Evolutionary conservation across 2,113 vertebrate species (phyloP).

Genomic region (Trogon surrucura): DNA sequence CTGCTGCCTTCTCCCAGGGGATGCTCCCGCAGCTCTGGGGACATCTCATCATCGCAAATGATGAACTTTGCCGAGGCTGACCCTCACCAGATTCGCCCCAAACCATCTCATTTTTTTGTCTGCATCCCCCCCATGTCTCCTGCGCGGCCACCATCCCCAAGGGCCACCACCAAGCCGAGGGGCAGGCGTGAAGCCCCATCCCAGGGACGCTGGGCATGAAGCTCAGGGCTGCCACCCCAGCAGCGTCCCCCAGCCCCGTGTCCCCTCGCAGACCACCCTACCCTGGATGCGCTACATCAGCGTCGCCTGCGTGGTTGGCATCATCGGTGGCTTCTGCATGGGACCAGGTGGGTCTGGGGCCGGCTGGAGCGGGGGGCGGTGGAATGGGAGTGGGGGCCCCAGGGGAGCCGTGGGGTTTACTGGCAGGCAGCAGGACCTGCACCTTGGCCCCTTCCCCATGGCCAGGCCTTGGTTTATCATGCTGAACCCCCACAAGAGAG

Average conservation of each 20-base stretch:
- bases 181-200: not conserved
- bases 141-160: not conserved
- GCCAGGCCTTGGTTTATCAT: not conserved
- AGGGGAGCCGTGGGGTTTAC: fast-evolving
- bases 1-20: not conserved
- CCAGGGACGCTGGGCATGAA: fast-evolving
- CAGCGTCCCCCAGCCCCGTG: not conserved
- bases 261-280: constrained; percentile 64
- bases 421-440: not conserved
- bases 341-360: constrained; percentile 83
- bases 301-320: constrained; percentile 85
- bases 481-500: not conserved
- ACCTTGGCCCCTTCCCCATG: fast-evolving
- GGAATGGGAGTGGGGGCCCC: fast-evolving
- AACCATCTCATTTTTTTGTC: not conserved
- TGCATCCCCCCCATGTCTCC: not conserved
- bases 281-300: constrained; percentile 84
- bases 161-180: fast-evolving
- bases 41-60: fast-evolving
- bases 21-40: not conserved
- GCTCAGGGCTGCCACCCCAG: not conserved
- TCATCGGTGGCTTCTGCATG: constrained; percentile 91
- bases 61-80: not conserved
- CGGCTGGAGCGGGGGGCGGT: fast-evolving
- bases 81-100: not conserved